These are phyloP conservation scores for Phymanthus crucifer DNA, from an alignment of 92 coral and sea anemone species.

Conservation along the genomic window DNA sequence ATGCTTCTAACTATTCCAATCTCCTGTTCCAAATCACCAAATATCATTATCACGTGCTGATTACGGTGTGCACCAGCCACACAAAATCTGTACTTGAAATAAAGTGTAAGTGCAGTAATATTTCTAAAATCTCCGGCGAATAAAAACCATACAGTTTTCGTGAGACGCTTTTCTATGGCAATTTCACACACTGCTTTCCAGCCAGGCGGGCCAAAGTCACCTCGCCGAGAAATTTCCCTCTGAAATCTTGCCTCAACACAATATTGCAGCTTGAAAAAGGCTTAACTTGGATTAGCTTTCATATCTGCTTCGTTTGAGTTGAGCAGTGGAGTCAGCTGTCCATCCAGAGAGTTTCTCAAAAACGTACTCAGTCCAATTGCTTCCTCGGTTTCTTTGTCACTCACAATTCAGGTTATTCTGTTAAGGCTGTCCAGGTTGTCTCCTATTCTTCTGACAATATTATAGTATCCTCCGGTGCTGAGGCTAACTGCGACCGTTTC, in stretches of 20 bases:
- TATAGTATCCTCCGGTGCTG: neutral
- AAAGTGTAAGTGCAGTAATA: neutral
- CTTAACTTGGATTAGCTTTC: neutral
- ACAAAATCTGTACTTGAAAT: neutral
- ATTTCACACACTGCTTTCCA: constrained; percentile 1
- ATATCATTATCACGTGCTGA: neutral
- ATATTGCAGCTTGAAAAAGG: neutral
- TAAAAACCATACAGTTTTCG: neutral
- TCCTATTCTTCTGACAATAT: neutral
- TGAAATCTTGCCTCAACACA: constrained; percentile 6
- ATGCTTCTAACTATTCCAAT: neutral
- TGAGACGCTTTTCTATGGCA: neutral
- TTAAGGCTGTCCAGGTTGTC: neutral
- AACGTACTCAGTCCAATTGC: neutral
- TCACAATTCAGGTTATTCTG: neutral
- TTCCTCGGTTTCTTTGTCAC: neutral
- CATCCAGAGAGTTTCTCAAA: neutral
- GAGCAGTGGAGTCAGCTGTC: neutral
- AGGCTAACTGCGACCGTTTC: neutral
- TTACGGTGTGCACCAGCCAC: neutral
- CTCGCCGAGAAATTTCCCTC: neutral
- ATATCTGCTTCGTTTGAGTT: neutral
- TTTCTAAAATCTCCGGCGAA: neutral
- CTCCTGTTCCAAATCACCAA: neutral
- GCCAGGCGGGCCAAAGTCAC: neutral